Conservation (phyloP, 1,140 invertebrate genomes). For the Pseudomyrmex cubaensis region DNA sequence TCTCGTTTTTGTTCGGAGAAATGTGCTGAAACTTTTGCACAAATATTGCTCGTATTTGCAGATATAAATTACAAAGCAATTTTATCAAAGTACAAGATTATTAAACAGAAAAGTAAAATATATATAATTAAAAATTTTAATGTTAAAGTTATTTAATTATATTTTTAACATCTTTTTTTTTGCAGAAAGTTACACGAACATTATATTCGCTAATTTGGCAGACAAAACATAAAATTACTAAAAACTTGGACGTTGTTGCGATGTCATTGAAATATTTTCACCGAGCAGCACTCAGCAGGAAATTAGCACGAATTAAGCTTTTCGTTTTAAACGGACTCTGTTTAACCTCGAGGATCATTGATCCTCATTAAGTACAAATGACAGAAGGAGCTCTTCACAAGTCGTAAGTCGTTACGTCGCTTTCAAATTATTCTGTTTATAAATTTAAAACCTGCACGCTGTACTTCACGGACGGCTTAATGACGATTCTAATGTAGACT, state of each 20-base stretch:
- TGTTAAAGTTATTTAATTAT: neutral
- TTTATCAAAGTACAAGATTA: neutral
- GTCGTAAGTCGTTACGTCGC: slow-evolving; percentile 44
- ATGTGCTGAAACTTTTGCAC: slow-evolving; percentile 29
- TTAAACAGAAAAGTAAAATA: neutral
- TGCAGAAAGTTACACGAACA: neutral
- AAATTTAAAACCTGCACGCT: slow-evolving; percentile 18
- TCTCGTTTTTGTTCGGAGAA: neutral
- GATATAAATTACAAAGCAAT: slow-evolving; percentile 11
- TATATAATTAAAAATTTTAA: neutral
- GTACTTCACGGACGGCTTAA: neutral
- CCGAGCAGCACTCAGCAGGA: neutral
- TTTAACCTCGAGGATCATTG: slow-evolving; percentile 55
- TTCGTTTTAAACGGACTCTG: slow-evolving; percentile 18
- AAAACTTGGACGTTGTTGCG: slow-evolving; percentile 23
- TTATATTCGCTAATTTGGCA: slow-evolving; percentile 7
- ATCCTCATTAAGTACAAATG: slow-evolving; percentile 33
- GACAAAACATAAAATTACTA: slow-evolving; percentile 16
- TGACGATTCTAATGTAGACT: neutral
- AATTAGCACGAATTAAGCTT: slow-evolving; percentile 57
- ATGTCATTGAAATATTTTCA: slow-evolving; percentile 49
- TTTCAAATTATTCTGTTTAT: slow-evolving; percentile 41
- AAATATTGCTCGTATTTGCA: slow-evolving; percentile 19
- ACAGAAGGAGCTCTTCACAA: slow-evolving; percentile 21
- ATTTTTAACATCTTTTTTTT: neutral